These are phyloP conservation scores for Coregonus clupeaformis DNA, from an alignment of 2,113 vertebrate species.

Conservation along the genomic window DNA sequence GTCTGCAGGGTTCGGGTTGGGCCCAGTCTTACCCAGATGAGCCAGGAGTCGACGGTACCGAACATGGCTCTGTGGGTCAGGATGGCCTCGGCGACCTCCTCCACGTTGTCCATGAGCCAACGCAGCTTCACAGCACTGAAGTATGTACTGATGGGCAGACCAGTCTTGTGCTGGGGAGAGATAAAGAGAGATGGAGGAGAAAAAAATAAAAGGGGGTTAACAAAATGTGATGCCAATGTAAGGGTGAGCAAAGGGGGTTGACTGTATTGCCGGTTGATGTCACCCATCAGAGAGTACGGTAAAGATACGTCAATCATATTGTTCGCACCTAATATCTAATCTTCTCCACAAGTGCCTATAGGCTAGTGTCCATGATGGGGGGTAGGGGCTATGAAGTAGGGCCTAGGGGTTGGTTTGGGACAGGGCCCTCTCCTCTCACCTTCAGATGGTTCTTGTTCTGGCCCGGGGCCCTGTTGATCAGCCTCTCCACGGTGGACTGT, in stretches of 20 bases:
- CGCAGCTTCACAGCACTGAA: slow-evolving; percentile 96
- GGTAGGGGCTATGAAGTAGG: no score
- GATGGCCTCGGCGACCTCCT: slow-evolving; percentile 77
- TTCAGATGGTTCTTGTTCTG: slow-evolving; percentile 90
- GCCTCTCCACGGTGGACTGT: slow-evolving; percentile 92
- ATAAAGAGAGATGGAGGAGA: background rate
- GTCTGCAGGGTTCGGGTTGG: background rate
- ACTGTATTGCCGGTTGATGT: no score
- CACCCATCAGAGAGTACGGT: no score
- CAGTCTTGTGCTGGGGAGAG: slow-evolving; percentile 84
- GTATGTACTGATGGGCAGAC: slow-evolving; percentile 96
- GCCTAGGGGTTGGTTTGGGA: no score
- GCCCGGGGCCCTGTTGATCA: slow-evolving; percentile 89
- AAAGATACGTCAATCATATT: no score
- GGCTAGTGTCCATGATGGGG: no score
- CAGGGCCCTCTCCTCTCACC: slow-evolving; percentile 72
- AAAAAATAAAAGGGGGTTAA: no score
- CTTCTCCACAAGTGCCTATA: no score
- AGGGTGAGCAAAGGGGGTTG: background rate
- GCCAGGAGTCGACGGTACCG: slow-evolving; percentile 96
- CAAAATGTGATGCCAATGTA: background rate
- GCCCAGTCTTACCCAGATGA: slow-evolving; percentile 88
- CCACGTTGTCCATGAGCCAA: slow-evolving; percentile 93
- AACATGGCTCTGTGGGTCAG: slow-evolving; percentile 82
- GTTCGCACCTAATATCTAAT: no score